phyloP scores from a whole-genome alignment of 2,797 vertebrate genomes.

The Buceros bicornis region DNA sequence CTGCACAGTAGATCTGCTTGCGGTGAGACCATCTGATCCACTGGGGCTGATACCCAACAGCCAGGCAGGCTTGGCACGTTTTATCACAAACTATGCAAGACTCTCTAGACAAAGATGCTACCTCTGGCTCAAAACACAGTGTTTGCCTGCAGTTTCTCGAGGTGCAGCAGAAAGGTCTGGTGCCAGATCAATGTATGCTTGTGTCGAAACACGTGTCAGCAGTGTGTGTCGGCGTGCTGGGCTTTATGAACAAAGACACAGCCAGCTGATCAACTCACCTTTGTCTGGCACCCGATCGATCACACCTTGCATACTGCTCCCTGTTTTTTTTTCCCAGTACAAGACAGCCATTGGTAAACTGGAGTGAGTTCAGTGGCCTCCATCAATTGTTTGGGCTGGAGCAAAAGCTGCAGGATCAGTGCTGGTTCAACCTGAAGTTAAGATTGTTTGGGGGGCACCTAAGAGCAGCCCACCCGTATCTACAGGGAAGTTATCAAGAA shows the following conservation, averaged over 20 bases:
- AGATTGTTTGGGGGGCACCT: background rate
- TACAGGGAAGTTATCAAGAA: background rate
- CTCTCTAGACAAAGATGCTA: background rate
- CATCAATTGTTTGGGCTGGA: background rate
- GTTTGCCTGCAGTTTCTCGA: background rate
- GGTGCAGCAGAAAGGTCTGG: background rate
- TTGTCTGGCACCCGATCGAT: background rate
- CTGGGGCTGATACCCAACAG: background rate
- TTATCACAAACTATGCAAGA: background rate
- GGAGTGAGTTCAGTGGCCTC: background rate
- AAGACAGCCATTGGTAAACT: background rate
- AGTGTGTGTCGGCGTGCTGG: background rate
- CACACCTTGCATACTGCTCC: background rate
- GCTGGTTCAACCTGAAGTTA: background rate
- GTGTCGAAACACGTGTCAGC: background rate
- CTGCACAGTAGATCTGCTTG: background rate
- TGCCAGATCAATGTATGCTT: background rate
- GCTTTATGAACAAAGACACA: background rate
- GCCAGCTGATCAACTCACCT: background rate
- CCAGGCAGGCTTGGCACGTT: background rate
- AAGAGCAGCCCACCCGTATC: background rate
- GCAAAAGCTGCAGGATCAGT: background rate
- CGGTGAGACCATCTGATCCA: background rate
- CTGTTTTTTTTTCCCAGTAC: background rate
- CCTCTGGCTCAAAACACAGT: background rate